Base-by-base conservation (phyloP, 2,888 invertebrate species). In the Chaetoderma sp. region DNA sequence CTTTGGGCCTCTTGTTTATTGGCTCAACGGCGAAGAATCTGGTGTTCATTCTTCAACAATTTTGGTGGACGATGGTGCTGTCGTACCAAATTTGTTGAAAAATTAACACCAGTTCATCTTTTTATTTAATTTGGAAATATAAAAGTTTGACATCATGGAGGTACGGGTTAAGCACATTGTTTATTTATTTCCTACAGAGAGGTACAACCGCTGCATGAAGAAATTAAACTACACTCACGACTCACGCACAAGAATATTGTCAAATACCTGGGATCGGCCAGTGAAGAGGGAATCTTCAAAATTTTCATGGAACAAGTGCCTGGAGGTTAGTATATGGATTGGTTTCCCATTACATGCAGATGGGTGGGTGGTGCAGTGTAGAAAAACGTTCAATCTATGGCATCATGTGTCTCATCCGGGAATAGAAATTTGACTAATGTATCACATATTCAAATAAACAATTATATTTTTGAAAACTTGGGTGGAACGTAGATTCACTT, bases 261-360 rank as follows among this genome's bases (percentile, higher is more conserved):
- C 0, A 94, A 95, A 89, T 97, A 97, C 86, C 89, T 96, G 67
- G 97, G 98, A 1, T 98, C 98, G 16, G 90, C 94, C 70, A 96
- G 96, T 59, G 97, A 98, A 86, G 93, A 94, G 86, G 95, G 95
- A 67, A 95, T 90, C 85, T 98, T 99, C 87, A 97, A 98, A 88
- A 99, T 99, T 77, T 96, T 98, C 86, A 99, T 99, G 99, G 99
- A 99, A 86, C 96, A 96, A 90, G 97, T 98, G 6, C 96, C 96
- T 16, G 96, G 96, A 88, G 96, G 96, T 80, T 75, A 72, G 76
- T 68, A 23, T 25, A n/a, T n/a, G n/a, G n/a, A n/a, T n/a, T n/a
- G n/a, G n/a, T n/a, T n/a, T n/a, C n/a, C 13, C 10, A 23, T n/a
- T 50, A 13, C 8, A 55, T 52, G 27, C 13, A 10, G 13, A 21